phyloP scores from a whole-genome alignment of 2,888 invertebrate species.

The Lepeophtheirus nordmannii region DNA sequence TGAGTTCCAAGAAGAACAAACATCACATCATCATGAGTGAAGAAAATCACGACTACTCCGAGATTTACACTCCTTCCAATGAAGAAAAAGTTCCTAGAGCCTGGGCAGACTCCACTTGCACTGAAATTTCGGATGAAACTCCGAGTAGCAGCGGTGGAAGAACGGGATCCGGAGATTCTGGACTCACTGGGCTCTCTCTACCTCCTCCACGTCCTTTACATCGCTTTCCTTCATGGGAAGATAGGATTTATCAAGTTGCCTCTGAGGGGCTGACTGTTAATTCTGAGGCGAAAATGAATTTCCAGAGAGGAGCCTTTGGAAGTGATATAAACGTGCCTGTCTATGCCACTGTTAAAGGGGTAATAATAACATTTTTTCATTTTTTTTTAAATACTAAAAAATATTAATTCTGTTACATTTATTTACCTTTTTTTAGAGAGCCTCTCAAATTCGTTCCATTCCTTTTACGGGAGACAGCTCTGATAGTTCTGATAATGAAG shows the following conservation, averaged over 20 bases:
- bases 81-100: conserved; percentile 47
- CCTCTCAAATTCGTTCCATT: conserved; percentile 87
- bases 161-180: conserved; percentile 27
- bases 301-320: conserved; percentile 36
- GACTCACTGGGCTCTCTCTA: conserved; percentile 33
- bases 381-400: background rate
- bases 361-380: conserved; percentile 34
- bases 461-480: conserved; percentile 89
- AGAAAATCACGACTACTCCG: conserved; percentile 65
- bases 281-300: conserved; percentile 38
- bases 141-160: conserved; percentile 24
- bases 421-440: conserved; percentile 44
- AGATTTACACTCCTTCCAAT: conserved; percentile 79
- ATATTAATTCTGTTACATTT: conserved; percentile 6
- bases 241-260: conserved; percentile 71
- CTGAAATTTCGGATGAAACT: background rate
- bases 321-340: conserved; percentile 52
- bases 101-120: conserved; percentile 28
- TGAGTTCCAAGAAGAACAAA: background rate
- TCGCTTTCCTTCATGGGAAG: conserved; percentile 83
- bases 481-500: conserved; percentile 71
- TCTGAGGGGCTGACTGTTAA: conserved; percentile 39
- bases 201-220: conserved; percentile 78
- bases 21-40: conserved; percentile 28
- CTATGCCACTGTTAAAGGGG: conserved; percentile 87